Evolutionary conservation across 2,113 vertebrate species (phyloP).

Genomic region (Alexandromys fortis): DNA sequence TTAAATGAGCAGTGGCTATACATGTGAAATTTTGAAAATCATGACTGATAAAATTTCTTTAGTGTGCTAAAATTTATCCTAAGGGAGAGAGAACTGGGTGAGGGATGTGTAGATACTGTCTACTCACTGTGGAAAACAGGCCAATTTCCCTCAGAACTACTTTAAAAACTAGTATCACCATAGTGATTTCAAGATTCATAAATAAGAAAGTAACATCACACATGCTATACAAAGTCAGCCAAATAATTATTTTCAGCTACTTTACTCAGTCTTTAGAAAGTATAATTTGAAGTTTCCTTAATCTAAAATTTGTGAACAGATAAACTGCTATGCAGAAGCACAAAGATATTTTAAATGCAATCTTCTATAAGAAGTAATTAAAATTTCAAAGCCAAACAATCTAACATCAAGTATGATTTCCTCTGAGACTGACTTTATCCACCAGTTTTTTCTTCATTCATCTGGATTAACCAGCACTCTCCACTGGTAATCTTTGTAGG

Average conservation of each 20-base stretch:
- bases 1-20: conserved; percentile 71
- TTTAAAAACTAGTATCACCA: conserved; percentile 27
- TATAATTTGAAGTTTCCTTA: conserved; percentile 81
- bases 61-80: conserved; percentile 53
- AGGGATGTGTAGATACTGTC: neutral
- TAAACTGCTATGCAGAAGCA: conserved; percentile 83
- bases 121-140: conserved; percentile 11
- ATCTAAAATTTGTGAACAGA: conserved; percentile 79
- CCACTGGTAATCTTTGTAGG: conserved; percentile 63
- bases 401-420: conserved; percentile 73
- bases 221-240: conserved; percentile 41
- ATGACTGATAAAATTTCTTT: conserved; percentile 45
- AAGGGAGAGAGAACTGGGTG: conserved; percentile 18
- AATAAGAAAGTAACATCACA: conserved; percentile 45
- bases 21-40: conserved; percentile 58
- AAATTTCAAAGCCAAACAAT: conserved; percentile 81
- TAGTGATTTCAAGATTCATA: conserved; percentile 24
- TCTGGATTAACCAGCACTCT: conserved; percentile 64
- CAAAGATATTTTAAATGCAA: conserved; percentile 70
- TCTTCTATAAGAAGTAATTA: conserved; percentile 84
- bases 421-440: conserved; percentile 55
- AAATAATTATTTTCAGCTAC: conserved; percentile 22
- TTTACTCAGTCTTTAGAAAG: conserved; percentile 63
- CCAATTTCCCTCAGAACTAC: neutral
- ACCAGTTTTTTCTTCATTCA: conserved; percentile 52